phyloP scores from a whole-genome alignment of 2,888 invertebrate species.

The Conus canariensis region DNA sequence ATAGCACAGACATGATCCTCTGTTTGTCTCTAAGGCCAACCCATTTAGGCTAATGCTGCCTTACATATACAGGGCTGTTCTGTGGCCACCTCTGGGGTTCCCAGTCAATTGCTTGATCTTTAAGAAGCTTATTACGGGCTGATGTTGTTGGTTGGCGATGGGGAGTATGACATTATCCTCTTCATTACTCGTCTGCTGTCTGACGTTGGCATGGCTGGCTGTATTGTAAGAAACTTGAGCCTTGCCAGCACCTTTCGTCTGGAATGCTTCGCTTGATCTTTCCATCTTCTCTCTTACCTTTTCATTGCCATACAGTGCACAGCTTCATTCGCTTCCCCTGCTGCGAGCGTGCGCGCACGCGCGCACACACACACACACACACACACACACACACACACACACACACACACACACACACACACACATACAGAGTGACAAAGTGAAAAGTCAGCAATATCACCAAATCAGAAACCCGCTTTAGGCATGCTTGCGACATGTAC shows the following conservation, averaged over 20 bases:
- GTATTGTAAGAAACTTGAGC: background rate
- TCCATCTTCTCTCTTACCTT: no score
- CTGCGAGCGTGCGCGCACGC: no score
- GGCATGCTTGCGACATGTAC: no score
- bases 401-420: no score
- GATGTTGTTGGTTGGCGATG: background rate
- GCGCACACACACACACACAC: no score
- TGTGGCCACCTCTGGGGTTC: background rate
- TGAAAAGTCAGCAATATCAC: no score
- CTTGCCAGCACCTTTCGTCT: background rate
- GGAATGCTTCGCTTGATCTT: background rate
- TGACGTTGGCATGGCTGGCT: background rate
- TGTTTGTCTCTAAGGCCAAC: background rate
- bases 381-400: no score
- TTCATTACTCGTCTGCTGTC: background rate
- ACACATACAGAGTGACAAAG: no score
- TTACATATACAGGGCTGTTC: background rate
- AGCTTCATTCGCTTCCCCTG: no score
- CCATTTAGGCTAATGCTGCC: background rate
- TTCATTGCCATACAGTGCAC: no score
- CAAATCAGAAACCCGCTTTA: no score
- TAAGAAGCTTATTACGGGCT: background rate
- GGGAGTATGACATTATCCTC: background rate
- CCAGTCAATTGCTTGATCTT: background rate
- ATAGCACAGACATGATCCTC: background rate